These are phyloP conservation scores for Villa cingulata DNA, from an alignment of 2,888 invertebrate species.

Conservation along the genomic window DNA sequence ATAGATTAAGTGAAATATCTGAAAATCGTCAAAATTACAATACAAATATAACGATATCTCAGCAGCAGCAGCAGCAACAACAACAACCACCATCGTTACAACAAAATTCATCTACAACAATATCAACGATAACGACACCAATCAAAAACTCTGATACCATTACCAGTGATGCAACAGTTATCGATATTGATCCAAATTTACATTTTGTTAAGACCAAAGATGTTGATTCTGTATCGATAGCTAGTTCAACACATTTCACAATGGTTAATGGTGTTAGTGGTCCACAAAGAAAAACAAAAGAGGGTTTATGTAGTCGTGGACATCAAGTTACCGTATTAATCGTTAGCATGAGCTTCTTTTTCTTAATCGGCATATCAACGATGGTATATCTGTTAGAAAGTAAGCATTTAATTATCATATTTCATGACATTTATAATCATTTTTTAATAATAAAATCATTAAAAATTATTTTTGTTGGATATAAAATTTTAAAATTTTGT, in stretches of 20 bases:
- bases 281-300: slow-evolving; percentile 45
- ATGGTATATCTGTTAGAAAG: slow-evolving; percentile 75
- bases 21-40: slow-evolving; percentile 7
- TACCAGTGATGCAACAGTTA: slow-evolving; percentile 21
- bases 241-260: slow-evolving; percentile 78
- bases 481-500: neutral
- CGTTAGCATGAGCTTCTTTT: slow-evolving; percentile 66
- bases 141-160: slow-evolving; percentile 1
- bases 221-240: slow-evolving; percentile 58
- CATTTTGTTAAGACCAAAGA: slow-evolving; percentile 37
- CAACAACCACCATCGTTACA: neutral
- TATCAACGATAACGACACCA: slow-evolving; percentile 3
- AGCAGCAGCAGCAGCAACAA: neutral
- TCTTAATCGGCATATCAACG: slow-evolving; percentile 64
- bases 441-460: neutral
- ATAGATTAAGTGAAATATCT: neutral
- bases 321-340: slow-evolving; percentile 72
- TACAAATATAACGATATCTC: slow-evolving; percentile 3
- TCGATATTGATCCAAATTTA: slow-evolving; percentile 32
- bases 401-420: slow-evolving; percentile 37
- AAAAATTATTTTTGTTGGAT: neutral
- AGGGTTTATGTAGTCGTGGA: slow-evolving; percentile 58
- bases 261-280: slow-evolving; percentile 65
- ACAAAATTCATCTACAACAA: neutral
- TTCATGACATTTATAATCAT: too few relatives aligned